Conservation (phyloP, 2,113 vertebrate species). For the Collichthys lucidus region DNA sequence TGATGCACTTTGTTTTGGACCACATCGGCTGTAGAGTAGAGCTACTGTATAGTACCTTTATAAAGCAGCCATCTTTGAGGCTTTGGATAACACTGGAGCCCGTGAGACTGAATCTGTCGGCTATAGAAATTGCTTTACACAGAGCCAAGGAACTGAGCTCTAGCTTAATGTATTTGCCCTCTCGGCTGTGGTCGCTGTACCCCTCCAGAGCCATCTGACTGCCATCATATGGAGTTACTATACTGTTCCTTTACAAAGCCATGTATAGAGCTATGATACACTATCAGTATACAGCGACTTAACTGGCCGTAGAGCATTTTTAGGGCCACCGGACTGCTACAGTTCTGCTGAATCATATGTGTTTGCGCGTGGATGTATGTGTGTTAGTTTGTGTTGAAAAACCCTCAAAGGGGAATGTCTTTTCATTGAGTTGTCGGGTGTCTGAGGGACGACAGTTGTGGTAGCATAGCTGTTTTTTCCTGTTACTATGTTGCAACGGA, state of each 20-base stretch:
- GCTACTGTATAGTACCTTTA: constrained; percentile 76
- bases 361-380: constrained; percentile 45
- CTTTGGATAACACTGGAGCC: constrained; percentile 35
- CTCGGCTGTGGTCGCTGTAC: constrained; percentile 42
- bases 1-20: constrained; percentile 83
- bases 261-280: constrained; percentile 73
- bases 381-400: constrained; percentile 57
- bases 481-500: constrained; percentile 50
- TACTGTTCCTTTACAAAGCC: constrained; percentile 76
- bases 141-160: constrained; percentile 41
- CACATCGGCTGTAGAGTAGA: constrained; percentile 66
- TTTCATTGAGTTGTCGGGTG: constrained; percentile 47
- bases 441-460: constrained; percentile 53
- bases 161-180: constrained; percentile 52
- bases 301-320: constrained; percentile 68
- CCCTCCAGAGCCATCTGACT: constrained; percentile 57
- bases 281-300: constrained; percentile 73
- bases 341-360: constrained; percentile 73
- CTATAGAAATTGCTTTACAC: constrained; percentile 60
- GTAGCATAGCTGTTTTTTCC: constrained; percentile 49
- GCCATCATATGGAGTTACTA: constrained; percentile 71
- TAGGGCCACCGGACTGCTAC: constrained; percentile 78
- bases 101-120: constrained; percentile 43
- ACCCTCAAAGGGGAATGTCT: constrained; percentile 75
- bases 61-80: constrained; percentile 58